Evolutionary conservation across 30 jellyfish, hydroid and myxozoan genomes (phyloP).

Genomic region (Turritopsis dohrnii): DNA sequence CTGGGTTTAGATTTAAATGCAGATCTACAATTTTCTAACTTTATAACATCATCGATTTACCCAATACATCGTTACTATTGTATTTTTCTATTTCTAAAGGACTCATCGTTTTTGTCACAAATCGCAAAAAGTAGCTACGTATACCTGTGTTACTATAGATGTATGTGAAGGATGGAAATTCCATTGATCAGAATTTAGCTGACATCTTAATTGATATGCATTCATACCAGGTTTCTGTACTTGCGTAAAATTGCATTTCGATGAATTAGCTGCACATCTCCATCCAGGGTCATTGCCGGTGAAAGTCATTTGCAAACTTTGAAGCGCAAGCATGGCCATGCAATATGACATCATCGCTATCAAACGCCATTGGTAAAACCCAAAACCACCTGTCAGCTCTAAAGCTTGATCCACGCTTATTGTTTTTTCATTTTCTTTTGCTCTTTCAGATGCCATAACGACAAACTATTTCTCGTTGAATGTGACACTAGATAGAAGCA

Average conservation of each 20-base stretch:
- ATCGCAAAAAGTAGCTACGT: no score
- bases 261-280: constrained; percentile 27
- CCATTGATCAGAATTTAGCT: constrained; percentile 22
- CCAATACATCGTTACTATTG: no score
- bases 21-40: background rate
- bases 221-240: constrained; percentile 1
- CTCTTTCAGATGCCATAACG: no score
- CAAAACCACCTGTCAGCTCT: constrained; percentile 39
- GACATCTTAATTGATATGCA: constrained; percentile 19
- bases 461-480: no score
- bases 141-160: constrained; percentile 45
- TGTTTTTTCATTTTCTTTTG: background rate
- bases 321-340: constrained; percentile 34
- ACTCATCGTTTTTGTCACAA: no score
- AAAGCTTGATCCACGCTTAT: constrained; percentile 30
- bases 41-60: no score
- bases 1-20: no score
- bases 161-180: background rate
- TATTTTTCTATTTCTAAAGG: no score
- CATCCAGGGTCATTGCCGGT: constrained; percentile 38
- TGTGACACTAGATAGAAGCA: no score
- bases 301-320: constrained; percentile 30
- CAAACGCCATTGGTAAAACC: constrained; percentile 27
- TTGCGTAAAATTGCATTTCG: constrained; percentile 23
- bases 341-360: constrained; percentile 16